phyloP scores from a whole-genome alignment of 2,888 invertebrate genomes.

The Spilarctia lutea region DNA sequence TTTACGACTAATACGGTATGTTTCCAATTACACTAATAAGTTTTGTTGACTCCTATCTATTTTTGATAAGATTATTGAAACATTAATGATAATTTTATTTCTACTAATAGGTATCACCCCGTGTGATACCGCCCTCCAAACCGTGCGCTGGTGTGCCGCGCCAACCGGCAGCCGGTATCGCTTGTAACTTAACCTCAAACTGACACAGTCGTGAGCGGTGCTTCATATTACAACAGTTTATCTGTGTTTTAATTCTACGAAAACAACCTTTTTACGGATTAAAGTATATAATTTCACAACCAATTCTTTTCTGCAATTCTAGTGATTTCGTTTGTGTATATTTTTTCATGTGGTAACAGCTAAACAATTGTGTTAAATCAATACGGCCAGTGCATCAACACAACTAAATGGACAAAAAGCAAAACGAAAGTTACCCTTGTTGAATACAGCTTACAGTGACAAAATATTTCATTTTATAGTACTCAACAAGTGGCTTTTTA shows the following conservation, averaged over 20 bases:
- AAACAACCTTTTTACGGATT: constrained; percentile 28
- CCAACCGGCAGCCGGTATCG: constrained; percentile 80
- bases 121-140: constrained; percentile 66
- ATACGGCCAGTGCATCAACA: constrained; percentile 55
- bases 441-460: constrained; percentile 29
- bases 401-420: constrained; percentile 45
- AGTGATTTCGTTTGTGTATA: constrained; percentile 24
- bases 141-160: constrained; percentile 73
- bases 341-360: constrained; percentile 35
- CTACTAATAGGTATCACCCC: constrained; percentile 58
- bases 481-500: constrained; percentile 57
- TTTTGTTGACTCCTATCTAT: neutral
- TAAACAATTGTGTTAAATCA: constrained; percentile 53
- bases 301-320: constrained; percentile 21
- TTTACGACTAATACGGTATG: neutral
- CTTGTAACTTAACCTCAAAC: constrained; percentile 86
- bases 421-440: constrained; percentile 30
- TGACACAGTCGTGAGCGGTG: constrained; percentile 83
- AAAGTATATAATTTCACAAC: constrained; percentile 24
- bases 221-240: constrained; percentile 77
- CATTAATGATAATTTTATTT: constrained; percentile 8
- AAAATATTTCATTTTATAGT: constrained; percentile 40
- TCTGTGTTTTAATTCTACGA: constrained; percentile 63
- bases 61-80: constrained; percentile 11
- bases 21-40: neutral